These are phyloP conservation scores for Myripristis jacobus DNA, from an alignment of 2,797 vertebrate genomes.

Conservation along the genomic window DNA sequence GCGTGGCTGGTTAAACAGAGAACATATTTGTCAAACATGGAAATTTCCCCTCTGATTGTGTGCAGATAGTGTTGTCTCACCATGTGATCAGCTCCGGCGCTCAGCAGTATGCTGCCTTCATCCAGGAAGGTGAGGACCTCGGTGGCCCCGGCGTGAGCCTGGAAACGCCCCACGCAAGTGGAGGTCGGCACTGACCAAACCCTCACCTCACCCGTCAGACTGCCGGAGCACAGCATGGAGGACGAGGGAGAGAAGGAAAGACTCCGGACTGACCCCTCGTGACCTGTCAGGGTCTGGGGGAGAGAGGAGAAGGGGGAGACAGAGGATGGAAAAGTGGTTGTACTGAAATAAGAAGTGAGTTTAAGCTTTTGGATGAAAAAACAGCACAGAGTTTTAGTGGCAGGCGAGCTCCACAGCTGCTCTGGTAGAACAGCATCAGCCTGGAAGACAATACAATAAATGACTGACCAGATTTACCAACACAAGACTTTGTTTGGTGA, in stretches of 20 bases:
- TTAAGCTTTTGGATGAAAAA: too few relatives aligned
- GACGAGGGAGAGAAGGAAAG: slow-evolving; percentile 84
- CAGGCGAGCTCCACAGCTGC: too few relatives aligned
- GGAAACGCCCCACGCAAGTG: slow-evolving; percentile 83
- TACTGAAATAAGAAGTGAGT: too few relatives aligned
- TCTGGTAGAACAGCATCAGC: too few relatives aligned
- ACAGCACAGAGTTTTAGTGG: too few relatives aligned
- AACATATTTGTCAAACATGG: too few relatives aligned
- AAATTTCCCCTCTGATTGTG: not conserved
- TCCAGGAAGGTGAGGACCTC: slow-evolving; percentile 80
- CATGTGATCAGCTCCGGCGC: slow-evolving; percentile 85
- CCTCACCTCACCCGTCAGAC: slow-evolving; percentile 84
- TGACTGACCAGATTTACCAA: too few relatives aligned
- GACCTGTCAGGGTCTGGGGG: slow-evolving; percentile 81
- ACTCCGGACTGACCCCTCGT: slow-evolving; percentile 81
- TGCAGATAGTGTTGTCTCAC: slow-evolving; percentile 68
- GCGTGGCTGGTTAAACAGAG: too few relatives aligned
- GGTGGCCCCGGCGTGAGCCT: slow-evolving; percentile 83
- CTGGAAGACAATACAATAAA: too few relatives aligned
- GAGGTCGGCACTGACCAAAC: slow-evolving; percentile 87
- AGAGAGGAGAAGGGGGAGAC: not conserved
- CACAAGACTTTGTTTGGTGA: too few relatives aligned
- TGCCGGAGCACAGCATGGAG: slow-evolving; percentile 84
- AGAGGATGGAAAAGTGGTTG: not conserved
- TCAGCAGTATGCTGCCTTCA: slow-evolving; percentile 82